Evolutionary conservation across 2,888 invertebrate genomes (phyloP), one percentile per base, ranked within the genome.

Genomic region (Cenopis cana): DNA sequence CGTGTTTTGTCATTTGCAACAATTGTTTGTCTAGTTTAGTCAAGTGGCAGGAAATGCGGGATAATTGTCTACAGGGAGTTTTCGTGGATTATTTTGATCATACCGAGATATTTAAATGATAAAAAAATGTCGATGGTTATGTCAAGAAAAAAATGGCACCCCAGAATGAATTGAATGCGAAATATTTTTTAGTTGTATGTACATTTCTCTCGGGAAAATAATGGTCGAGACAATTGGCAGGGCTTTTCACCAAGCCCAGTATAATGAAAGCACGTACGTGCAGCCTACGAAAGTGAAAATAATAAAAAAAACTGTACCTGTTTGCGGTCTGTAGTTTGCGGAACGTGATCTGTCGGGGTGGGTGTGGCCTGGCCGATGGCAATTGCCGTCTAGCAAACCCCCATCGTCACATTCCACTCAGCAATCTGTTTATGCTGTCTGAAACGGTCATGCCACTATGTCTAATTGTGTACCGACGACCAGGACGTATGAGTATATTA

Each of bases 341-440:
- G 91, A 91, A 93, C 92, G 93, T 93, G 93, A 92, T 90, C 90
- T 90, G 92, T 91, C 90, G 79, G 81, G 79, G 82, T 80, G 82
- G 82, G 81, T 81, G 84, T 85, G 87, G 84, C 87, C 83, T 82
- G 79, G 82, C 85, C 86, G 86, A 85, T 85, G 84, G 84, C 87
- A 86, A 85, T 85, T 85, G 85, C 81, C 76, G 73, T 77, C 78
- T 80, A 78, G 76, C 57, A 82, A 84, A 82, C 81, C 78, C 80
- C 79, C 80, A 81, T 82, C 54, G 59, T 65, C 59, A 59, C 46
- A 70, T 17, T 54, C 59, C 46, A 24, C 55, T 82, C 79, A 81
- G 82, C 79, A 76, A 80, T 83, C 76, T 75, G 69, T 59, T 68
- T 73, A 66, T 75, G 74, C 33, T 75, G 73, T 75, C 65, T 61